A percentile compares a stretch with the other conserved stretches of the same genome.
Evolutionary conservation across 2,113 vertebrate genomes (phyloP).

Genomic region (Peromyscus maniculatus): DNA sequence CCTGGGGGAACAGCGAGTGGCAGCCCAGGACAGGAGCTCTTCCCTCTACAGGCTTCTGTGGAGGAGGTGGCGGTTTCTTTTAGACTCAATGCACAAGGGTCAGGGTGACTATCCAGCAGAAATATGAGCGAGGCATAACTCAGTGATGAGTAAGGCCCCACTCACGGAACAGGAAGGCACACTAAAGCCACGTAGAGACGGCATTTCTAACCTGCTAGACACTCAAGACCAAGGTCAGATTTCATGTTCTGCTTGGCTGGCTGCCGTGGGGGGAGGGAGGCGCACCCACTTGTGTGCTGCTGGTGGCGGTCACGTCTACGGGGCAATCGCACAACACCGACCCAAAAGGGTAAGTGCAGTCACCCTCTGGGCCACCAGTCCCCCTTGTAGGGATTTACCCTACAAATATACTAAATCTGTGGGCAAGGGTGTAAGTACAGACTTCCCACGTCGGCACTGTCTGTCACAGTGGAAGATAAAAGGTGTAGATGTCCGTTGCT

Average conservation of each 20-base stretch:
- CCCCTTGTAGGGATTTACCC: background rate
- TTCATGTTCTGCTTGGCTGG: accelerated
- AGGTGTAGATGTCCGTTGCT: background rate
- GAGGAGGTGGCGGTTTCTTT: background rate
- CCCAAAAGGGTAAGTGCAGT: background rate
- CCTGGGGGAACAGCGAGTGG: background rate
- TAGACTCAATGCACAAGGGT: background rate
- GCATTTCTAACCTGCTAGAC: background rate
- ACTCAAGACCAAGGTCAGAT: background rate
- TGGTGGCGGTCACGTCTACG: background rate
- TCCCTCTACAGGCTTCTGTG: background rate
- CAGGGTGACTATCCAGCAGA: background rate
- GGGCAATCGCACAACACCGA: background rate
- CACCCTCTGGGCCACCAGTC: background rate
- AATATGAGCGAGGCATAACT: background rate
- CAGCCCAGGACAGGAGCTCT: background rate
- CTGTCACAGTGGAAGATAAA: background rate
- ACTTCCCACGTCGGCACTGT: background rate
- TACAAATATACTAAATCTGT: background rate
- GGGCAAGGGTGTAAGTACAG: background rate
- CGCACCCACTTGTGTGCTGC: accelerated
- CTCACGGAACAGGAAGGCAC: background rate
- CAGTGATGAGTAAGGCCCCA: background rate
- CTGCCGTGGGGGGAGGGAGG: background rate
- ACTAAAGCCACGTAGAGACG: background rate